Evolutionary conservation across 2,888 invertebrate species (phyloP), one percentile per base, ranked within the genome.

Genomic region (Campoplex capitator): DNA sequence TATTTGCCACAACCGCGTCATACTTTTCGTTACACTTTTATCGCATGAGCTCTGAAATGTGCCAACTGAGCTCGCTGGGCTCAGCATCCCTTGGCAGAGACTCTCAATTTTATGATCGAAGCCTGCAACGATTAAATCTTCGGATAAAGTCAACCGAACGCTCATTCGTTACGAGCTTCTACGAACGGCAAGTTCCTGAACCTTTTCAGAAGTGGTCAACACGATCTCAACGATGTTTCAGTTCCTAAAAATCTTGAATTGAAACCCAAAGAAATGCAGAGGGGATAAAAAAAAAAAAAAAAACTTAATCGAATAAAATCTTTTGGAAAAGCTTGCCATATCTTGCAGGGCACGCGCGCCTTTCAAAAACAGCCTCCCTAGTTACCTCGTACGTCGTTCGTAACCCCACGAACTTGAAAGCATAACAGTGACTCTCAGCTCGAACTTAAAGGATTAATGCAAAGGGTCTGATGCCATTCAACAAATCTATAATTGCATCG

Each of bases 1-100:
- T 76, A 51, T 80, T 82, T 68, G 82, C 76, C 54, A 48, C 88
- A 70, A 42, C 28, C 42, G 54, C 42, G 56, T 58, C 70, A 51
- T 85, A 74, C 58, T 45, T 58, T 56, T 71, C 80, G 54, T 45
- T 56, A 18, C 23, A 35, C 13, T 67, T 51, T 7, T 32, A 56
- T 67, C 56, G 71, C 48, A 38, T 48, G 83, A 81, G 84, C 74
- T 77, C 86, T 71, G 75, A 71, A 78, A 83, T 82, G 87, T 83
- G 86, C 76, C 88, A 86, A 88, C 88, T 88, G 83, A 88, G 88
- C 81, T 88, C 84, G 83, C 89, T 74, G 73, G 88, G 90, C 91
- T 89, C 90, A 90, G 90, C 89, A 92, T 89, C 90, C 90, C 91
- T 88, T 65, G 45, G 8, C 89, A 88, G 90, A 18, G 92, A 76